A percentile compares a stretch with the other conserved stretches of the same genome.
phyloP scores from a whole-genome alignment of 2,113 vertebrate species.

The Melanerpes aurifrons region DNA sequence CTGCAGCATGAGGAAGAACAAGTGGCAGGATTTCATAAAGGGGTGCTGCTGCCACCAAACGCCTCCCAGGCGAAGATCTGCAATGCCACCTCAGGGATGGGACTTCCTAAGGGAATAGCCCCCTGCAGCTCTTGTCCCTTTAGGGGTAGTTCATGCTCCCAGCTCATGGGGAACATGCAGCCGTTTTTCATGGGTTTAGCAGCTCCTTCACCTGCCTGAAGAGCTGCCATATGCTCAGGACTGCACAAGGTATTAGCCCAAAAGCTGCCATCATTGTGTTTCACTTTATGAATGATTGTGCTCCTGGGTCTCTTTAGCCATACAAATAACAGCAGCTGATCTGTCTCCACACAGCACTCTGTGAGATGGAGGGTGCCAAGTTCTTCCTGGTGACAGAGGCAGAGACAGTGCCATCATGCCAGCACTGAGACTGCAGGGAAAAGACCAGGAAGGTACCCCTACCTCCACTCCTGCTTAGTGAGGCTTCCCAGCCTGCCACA shows the following conservation, averaged over 20 bases:
- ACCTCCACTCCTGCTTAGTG: not conserved
- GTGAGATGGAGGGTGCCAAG: conserved; percentile 9
- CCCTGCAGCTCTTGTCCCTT: not conserved
- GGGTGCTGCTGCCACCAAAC: not conserved
- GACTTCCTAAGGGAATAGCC: not conserved
- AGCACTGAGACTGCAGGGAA: not conserved
- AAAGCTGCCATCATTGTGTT: conserved; percentile 27
- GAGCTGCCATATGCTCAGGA: not conserved
- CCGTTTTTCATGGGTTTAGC: not conserved
- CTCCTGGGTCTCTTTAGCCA: conserved; percentile 62
- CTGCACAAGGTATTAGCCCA: not conserved
- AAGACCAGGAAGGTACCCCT: not conserved
- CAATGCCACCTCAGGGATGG: not conserved
- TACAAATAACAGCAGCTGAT: conserved; percentile 33
- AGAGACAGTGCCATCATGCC: not conserved
- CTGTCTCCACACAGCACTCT: conserved; percentile 10
- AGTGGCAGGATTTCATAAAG: not conserved
- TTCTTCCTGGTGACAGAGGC: not conserved
- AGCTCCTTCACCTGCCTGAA: not conserved
- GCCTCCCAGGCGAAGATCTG: not conserved
- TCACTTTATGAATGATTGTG: conserved; percentile 35
- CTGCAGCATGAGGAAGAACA: not conserved
- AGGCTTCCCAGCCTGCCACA: not conserved
- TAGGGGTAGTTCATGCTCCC: not conserved
- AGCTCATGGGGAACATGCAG: not conserved